Percentiles rank a stretch among this genome's conserved stretches.
Evolutionary conservation across 2,113 vertebrate species (phyloP).

Genomic region (Mus musculus): DNA sequence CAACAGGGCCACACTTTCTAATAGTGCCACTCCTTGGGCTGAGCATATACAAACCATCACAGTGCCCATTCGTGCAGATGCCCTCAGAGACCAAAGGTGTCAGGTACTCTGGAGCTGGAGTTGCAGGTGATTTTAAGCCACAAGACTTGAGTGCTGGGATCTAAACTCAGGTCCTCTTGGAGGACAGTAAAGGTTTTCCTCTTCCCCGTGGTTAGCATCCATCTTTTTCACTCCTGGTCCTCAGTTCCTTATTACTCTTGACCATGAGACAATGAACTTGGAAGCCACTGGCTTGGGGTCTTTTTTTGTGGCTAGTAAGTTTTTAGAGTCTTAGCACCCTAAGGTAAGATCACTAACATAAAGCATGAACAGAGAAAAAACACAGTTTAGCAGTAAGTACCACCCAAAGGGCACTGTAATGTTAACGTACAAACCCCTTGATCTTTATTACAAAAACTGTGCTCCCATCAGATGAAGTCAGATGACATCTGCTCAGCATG

Average conservation of each 20-base stretch:
- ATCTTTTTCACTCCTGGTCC: neutral
- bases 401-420: neutral
- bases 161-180: too few species aligned
- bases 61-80: neutral
- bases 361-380: neutral
- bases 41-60: too few species aligned
- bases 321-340: neutral
- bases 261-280: neutral
- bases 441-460: conserved; percentile 3
- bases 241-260: neutral
- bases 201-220: neutral
- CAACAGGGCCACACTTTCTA: too few species aligned
- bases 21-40: too few species aligned
- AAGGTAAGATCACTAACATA: neutral
- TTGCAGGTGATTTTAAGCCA: neutral
- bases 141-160: neutral
- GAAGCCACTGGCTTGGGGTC: neutral
- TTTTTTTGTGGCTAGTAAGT: neutral
- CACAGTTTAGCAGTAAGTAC: too few species aligned
- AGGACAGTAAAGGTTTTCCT: neutral
- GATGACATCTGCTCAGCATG: neutral
- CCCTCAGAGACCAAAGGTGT: neutral
- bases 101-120: neutral
- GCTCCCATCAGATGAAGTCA: neutral
- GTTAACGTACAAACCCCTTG: neutral